Evolutionary conservation across 2,888 invertebrate species (phyloP), one percentile per base, ranked within the genome.

Genomic region (Laothoe populi): DNA sequence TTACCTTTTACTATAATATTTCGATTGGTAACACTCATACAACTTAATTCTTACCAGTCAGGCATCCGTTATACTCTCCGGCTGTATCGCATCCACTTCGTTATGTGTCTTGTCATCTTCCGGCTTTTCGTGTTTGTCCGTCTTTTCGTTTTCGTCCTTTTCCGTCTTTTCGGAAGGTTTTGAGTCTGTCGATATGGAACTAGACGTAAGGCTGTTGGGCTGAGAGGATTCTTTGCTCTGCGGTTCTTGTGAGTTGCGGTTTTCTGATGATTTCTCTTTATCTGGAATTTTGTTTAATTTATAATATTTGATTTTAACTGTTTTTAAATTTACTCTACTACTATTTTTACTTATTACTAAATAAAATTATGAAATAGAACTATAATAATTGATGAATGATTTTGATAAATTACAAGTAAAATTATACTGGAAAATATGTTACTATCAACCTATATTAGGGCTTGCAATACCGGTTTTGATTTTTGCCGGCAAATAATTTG

Each of bases 111-210:
- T 78, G 63, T 73, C 75, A 13, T 71, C 76, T 59, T 81, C 78
- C 19, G 44, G 19, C 8, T 44, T 44, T 70, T 79, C 78, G 0
- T 64, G 68, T 38, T 78, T 81, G 68, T 81, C 79, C 24, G 69
- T 62, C 57, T 75, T 74, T 63, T 82, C 79, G 60, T 26, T 26
- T 4, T 26, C 38, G 13, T 84, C 84, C 70, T 75, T 78, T 44
- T 53, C 53, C 35, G 53, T 11, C 19, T 70, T 77, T 21, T 88
- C 88, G 1, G 87, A 86, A 1, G 86, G 86, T 72, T 89, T 88
- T 24, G 89, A 90, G 69, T 92, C 92, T 24, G 82, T 89, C 1
- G 92, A 90, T 67, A 88, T 87, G 5, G 89, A 88, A 66, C 90
- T 90, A 2, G 92, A 91, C 0, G 92, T 88, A 0, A 91, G 71